Evolutionary conservation across 2,888 invertebrate species (phyloP), one percentile per base, ranked within the genome.

Genomic region (Brenthis ino): DNA sequence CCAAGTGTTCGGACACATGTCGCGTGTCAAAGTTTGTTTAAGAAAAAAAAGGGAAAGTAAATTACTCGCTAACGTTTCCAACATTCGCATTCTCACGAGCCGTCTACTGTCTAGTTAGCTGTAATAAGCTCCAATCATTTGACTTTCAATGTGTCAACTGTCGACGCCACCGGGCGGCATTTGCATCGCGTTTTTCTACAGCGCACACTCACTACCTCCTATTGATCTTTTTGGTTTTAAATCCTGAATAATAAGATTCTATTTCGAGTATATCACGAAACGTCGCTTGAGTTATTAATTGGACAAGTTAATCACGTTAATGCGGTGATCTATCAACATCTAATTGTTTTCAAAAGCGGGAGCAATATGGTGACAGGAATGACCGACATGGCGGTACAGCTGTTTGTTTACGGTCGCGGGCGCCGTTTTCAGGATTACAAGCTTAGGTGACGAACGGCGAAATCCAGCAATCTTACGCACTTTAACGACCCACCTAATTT

Each of bases 331-430:
- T 80, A 89, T 91, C 89, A 89, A 83, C 85, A 86, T 87, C 85
- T 89, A 89, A 91, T 85, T 87, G 88, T 89, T 90, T 90, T 90
- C 89, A 11, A 28, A 82, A 77, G 81, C 88, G 82, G 80, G 87
- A 91, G 92, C 91, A 90, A 89, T 89, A 89, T 88, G 92, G 88
- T 91, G 93, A 93, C 91, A 92, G 90, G 84, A 43, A 89, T 89
- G 89, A 91, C 90, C 89, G 88, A 82, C 81, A 88, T 88, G 91
- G 91, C 89, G 83, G 85, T 60, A 48, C 24, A 24, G 16, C 58
- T 12, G 50, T 60, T 50, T 50, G 60, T 50, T 50, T 43, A 8
- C 8, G 8, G 37, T 43, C 37, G 37, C 37, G 37, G 11, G 37
- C 37, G 37, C 28, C 37, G 37, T 43, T 84, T 88, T 89, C 87